Conservation (phyloP, 2,113 vertebrate genomes). For the Prionailurus viverrinus region DNA sequence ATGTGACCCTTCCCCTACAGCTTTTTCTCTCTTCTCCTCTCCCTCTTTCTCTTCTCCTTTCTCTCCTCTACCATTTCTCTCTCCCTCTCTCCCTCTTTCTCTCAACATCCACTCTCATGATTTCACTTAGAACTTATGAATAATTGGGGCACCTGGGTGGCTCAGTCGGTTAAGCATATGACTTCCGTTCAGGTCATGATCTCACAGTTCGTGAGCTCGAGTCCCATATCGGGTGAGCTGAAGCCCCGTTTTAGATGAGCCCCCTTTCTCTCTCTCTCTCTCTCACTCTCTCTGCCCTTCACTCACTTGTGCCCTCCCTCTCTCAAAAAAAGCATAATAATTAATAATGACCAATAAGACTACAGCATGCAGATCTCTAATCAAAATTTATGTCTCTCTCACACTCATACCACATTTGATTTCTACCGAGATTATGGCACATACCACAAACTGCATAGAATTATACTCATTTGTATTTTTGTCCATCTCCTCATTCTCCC, state of each 20-base stretch:
- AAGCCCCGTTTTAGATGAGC: too few species aligned
- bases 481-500: background rate
- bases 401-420: background rate
- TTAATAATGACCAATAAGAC: conserved; percentile 32
- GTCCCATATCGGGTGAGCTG: too few species aligned
- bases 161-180: too few species aligned
- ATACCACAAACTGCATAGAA: background rate
- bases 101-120: conserved; percentile 2
- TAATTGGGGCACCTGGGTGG: background rate
- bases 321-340: conserved; percentile 20
- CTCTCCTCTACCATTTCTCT: background rate
- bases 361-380: background rate
- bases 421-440: conserved; percentile 24
- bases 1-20: background rate
- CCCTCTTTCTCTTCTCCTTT: background rate
- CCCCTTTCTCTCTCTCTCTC: too few species aligned
- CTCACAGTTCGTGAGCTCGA: too few species aligned
- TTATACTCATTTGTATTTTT: conserved; percentile 41
- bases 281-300: too few species aligned
- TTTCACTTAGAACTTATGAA: conserved; percentile 54
- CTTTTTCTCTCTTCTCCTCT: background rate
- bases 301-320: too few species aligned
- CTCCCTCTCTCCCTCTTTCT: background rate
- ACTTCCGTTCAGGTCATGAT: too few species aligned
- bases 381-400: background rate